phyloP scores from a whole-genome alignment of 2,113 vertebrate species.

The Nothocercus nigrocapillus region DNA sequence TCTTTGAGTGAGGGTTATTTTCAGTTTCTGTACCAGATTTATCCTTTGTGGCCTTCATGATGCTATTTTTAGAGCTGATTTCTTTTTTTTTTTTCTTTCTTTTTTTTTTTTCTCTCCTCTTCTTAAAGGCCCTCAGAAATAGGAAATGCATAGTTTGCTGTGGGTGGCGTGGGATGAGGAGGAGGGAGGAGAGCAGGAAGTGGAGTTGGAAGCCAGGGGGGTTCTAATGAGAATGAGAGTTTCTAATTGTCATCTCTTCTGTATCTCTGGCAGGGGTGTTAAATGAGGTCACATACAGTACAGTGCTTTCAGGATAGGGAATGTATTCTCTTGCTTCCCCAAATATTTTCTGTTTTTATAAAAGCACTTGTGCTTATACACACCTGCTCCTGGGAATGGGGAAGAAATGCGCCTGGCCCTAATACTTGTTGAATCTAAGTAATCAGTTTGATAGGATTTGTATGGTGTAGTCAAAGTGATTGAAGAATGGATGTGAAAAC shows the following conservation, averaged over 20 bases:
- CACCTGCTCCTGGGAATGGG: not conserved
- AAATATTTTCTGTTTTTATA: not conserved
- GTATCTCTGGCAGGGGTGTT: not conserved
- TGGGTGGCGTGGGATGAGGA: conserved; percentile 10
- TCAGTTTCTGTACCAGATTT: not conserved
- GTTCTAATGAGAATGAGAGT: not conserved
- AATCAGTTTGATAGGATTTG: not conserved
- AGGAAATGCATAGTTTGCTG: not conserved
- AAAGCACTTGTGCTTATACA: not conserved
- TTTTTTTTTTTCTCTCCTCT: not conserved
- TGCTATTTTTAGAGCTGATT: conserved; percentile 1
- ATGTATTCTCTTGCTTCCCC: not conserved
- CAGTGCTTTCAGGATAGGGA: not conserved
- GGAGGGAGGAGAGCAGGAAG: conserved; percentile 46
- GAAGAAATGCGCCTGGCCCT: not conserved
- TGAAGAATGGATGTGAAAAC: not conserved
- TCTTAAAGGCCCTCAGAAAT: not conserved
- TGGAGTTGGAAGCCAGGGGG: not conserved
- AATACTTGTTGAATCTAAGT: conserved; percentile 39
- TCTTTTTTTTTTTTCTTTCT: not conserved
- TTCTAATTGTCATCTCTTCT: not conserved
- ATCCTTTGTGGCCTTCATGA: not conserved
- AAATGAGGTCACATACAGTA: not conserved
- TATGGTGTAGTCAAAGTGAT: not conserved
- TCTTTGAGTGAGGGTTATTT: not conserved